A percentile compares a stretch with the other conserved stretches of the same genome.
Conservation (phyloP, 2,888 invertebrate species). For the Horisme vitalbata region DNA sequence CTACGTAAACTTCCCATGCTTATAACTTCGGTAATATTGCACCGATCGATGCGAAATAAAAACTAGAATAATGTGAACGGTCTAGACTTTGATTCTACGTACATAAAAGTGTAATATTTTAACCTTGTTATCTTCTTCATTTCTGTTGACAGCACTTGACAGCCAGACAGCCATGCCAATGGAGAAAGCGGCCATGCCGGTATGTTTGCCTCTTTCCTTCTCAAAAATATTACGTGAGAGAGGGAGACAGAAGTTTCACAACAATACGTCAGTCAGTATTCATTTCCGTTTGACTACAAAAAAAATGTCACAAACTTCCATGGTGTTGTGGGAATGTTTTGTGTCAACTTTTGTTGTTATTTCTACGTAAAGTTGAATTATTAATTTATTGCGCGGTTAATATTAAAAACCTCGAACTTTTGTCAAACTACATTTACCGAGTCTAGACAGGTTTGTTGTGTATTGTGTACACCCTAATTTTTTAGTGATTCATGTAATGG, state of each 20-base stretch:
- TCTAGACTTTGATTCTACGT: too few relatives aligned
- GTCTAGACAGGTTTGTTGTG: constrained; percentile 52
- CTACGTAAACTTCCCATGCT: too few relatives aligned
- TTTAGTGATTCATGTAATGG: constrained; percentile 72
- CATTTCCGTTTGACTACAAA: constrained; percentile 44
- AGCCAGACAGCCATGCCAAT: too few relatives aligned
- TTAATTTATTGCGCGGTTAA: constrained; percentile 51
- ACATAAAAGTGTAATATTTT: too few relatives aligned
- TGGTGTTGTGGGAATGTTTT: constrained; percentile 42
- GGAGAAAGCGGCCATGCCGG: too few relatives aligned
- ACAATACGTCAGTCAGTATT: constrained; percentile 14
- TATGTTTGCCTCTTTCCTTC: constrained; percentile 41
- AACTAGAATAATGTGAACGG: too few relatives aligned
- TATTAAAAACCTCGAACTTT: too few relatives aligned
- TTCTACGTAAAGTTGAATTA: constrained; percentile 56
- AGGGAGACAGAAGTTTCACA: constrained; percentile 2
- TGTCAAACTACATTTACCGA: constrained; percentile 40
- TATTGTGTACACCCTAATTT: constrained; percentile 50
- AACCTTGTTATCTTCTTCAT: too few relatives aligned
- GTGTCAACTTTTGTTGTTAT: constrained; percentile 69
- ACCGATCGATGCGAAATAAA: too few relatives aligned
- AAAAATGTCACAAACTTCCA: constrained; percentile 54
- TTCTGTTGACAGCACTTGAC: too few relatives aligned
- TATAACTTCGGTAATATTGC: too few relatives aligned
- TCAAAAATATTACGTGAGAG: neutral